Conservation (phyloP, 1,140 invertebrate genomes). For the Proales similis region DNA sequence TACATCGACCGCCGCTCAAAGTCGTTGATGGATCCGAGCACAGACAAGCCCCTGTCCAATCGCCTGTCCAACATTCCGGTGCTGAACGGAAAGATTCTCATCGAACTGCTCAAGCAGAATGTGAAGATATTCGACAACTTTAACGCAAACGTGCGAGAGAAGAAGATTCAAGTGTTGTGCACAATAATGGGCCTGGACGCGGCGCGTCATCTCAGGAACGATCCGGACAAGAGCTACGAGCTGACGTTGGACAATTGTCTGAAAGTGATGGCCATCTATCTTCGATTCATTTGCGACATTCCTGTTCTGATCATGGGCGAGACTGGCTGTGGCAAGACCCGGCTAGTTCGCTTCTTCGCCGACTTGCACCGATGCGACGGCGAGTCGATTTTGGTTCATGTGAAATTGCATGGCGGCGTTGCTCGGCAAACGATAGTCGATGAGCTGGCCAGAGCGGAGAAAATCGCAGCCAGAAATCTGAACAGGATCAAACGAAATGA, state of each 20-base stretch:
- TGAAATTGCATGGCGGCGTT: constrained; percentile 49
- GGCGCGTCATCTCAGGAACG: neutral
- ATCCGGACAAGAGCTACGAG: constrained; percentile 41
- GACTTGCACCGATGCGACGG: neutral
- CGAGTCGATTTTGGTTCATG: constrained; percentile 8
- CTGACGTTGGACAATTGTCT: constrained; percentile 48
- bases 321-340: constrained; percentile 48
- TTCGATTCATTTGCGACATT: constrained; percentile 46
- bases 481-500: constrained; percentile 21
- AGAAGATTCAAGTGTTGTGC: neutral
- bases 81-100: neutral
- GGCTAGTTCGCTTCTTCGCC: constrained; percentile 17
- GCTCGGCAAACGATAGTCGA: constrained; percentile 42
- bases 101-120: neutral
- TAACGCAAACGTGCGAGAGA: constrained; percentile 1
- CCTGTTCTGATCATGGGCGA: constrained; percentile 51
- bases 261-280: constrained; percentile 49
- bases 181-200: constrained; percentile 15
- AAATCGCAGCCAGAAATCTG: constrained; percentile 41
- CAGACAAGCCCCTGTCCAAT: constrained; percentile 9
- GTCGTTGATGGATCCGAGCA: constrained; percentile 4
- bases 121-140: constrained; percentile 8
- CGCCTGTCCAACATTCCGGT: constrained; percentile 11
- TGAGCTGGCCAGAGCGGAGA: constrained; percentile 43
- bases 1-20: constrained; percentile 5